Evolutionary conservation across 2,888 invertebrate genomes (phyloP), one percentile per base, ranked within the genome.

Genomic region (Phengaris arion): DNA sequence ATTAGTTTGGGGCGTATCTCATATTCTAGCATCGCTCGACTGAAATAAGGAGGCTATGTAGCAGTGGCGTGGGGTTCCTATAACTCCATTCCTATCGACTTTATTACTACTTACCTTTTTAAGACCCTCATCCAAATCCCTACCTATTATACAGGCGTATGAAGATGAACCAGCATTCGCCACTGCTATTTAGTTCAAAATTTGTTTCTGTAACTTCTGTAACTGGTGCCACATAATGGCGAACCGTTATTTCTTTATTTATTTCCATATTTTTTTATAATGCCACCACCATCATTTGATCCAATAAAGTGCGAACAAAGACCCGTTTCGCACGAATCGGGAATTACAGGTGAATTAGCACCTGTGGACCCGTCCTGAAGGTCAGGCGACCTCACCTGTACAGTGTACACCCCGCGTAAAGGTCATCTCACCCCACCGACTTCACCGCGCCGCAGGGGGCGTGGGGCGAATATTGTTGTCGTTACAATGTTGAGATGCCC

Each of bases 321-420:
- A 64, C 64, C 35, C 12, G 64, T 45, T 64, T 64, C 64, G 64
- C 35, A 48, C 72, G 22, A 51, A 72, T 72, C 54, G 79, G 81
- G 85, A 83, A 84, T 87, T 87, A 90, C 91, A 92, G 91, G 91
- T 92, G 91, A 82, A 80, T 77, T 79, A 78, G 80, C 91, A 91
- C 92, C 91, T 92, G 92, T 89, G 81, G 80, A 79, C 73, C 77
- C 78, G 76, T 74, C 77, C 76, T 79, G 85, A 89, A 89, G 89
- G 89, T 86, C 86, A 83, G 77, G 55, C 77, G 79, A 81, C 82
- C 85, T 64, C 64, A 64, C 84, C 81, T 81, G 81, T 80, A 80
- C 82, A 81, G 2, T 35, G 81, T 79, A 55, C n/a, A 45, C 64
- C 35, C 35, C 52, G 10, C 52, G 12, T 13, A 64, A 64, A 64